Conservation (phyloP, 2,888 invertebrate genomes). For the Saturnia japonica region DNA sequence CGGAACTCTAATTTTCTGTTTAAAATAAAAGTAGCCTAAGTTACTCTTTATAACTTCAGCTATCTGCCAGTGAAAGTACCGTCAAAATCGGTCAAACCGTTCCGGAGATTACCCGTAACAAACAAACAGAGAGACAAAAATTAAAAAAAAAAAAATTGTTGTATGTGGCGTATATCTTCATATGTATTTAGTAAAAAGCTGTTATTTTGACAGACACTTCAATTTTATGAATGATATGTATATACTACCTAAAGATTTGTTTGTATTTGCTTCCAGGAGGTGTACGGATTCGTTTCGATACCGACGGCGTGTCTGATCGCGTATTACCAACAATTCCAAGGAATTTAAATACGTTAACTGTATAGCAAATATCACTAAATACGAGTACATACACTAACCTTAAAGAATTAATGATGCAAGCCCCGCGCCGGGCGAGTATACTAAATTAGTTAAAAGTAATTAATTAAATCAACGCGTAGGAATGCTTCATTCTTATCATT, state of each 20-base stretch:
- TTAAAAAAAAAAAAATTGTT: too few species aligned
- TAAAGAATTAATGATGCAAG: constrained; percentile 63
- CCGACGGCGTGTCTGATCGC: constrained; percentile 64
- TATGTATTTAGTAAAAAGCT: too few species aligned
- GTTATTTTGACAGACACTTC: too few species aligned
- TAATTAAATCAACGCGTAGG: constrained; percentile 83
- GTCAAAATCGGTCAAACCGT: too few species aligned
- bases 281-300: constrained; percentile 47
- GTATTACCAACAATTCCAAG: constrained; percentile 74
- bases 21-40: too few species aligned
- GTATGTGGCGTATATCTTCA: too few species aligned
- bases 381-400: constrained; percentile 68
- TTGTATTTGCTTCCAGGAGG: constrained; percentile 26
- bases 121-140: too few species aligned
- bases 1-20: too few species aligned
- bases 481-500: constrained; percentile 83
- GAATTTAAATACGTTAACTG: constrained; percentile 75
- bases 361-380: constrained; percentile 78
- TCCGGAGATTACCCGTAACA: too few species aligned
- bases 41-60: too few species aligned
- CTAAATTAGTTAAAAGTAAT: constrained; percentile 86
- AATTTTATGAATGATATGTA: too few species aligned
- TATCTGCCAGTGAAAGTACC: too few species aligned
- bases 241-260: neutral
- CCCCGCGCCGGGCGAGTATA: constrained; percentile 81